Percentiles rank a stretch among this genome's conserved stretches.
Conservation (phyloP, 2,888 invertebrate species). For the Polydrusus cervinus region DNA sequence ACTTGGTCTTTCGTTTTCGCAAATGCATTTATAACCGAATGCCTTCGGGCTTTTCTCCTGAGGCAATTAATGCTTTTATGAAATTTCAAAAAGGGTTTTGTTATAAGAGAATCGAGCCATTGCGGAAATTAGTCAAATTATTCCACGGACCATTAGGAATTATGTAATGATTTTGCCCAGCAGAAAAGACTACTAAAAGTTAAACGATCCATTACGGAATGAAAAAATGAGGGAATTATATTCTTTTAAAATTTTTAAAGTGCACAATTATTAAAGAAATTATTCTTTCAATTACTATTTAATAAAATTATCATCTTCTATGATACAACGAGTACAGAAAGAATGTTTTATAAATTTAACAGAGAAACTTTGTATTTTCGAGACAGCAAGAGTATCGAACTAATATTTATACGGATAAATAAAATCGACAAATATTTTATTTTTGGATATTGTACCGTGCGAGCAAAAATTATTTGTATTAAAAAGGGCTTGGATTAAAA, state of each 20-base stretch:
- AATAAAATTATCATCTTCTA: no score
- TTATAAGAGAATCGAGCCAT: conserved; percentile 48
- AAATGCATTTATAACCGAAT: conserved; percentile 50
- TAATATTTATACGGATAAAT: no score
- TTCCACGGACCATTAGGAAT: conserved; percentile 48
- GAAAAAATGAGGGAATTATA: conserved; percentile 2
- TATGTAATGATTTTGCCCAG: conserved; percentile 31
- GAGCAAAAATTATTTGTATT: no score
- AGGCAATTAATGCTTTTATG: conserved; percentile 54
- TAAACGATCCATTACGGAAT: conserved; percentile 19
- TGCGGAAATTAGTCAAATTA: conserved; percentile 49
- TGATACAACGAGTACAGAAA: no score
- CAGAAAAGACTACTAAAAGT: conserved; percentile 15
- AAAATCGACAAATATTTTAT: no score
- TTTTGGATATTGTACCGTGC: no score
- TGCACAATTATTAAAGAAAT: no score
- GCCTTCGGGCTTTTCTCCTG: conserved; percentile 40
- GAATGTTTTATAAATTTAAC: no score
- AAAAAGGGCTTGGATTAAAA: no score
- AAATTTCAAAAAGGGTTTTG: conserved; percentile 54
- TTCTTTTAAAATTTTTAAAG: neutral
- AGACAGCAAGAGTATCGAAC: no score
- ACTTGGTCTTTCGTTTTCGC: conserved; percentile 43
- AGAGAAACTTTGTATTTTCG: no score
- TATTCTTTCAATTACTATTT: no score